Evolutionary conservation across 1,140 invertebrate species (phyloP).

Genomic region (Sarcophaga bullata): DNA sequence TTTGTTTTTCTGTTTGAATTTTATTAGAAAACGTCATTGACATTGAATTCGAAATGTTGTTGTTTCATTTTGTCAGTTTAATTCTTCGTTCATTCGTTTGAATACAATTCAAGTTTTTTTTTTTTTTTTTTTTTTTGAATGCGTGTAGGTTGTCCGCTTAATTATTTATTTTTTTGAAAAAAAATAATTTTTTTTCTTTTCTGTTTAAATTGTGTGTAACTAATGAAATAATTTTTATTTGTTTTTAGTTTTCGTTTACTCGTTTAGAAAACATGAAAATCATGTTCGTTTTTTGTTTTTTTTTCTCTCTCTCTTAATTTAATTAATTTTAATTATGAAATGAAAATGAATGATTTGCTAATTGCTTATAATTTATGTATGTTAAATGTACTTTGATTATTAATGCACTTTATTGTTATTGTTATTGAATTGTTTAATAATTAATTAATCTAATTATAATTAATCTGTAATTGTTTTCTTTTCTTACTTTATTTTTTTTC

Average conservation of each 20-base stretch:
- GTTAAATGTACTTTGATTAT: not conserved
- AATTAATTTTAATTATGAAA: not conserved
- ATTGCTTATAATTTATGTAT: not conserved
- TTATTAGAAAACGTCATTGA: not conserved
- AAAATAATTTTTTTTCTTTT: too few species aligned
- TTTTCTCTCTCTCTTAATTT: too few species aligned
- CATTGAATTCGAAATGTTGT: constrained; percentile 21
- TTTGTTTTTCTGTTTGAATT: too few species aligned
- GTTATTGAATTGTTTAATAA: not conserved
- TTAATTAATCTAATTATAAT: constrained; percentile 16
- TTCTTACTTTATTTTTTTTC: not conserved
- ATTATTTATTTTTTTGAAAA: not conserved
- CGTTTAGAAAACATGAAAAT: too few species aligned
- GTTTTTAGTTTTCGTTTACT: too few species aligned
- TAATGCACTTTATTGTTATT: not conserved
- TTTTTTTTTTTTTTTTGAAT: too few species aligned
- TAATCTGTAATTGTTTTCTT: not conserved
- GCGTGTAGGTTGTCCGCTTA: not conserved
- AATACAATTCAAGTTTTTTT: not conserved
- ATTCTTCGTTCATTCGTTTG: not conserved
- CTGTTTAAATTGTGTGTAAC: not conserved
- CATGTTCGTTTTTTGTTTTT: not conserved
- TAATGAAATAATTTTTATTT: constrained; percentile 8
- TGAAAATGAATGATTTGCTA: not conserved
- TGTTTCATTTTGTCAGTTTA: not conserved